phyloP scores from a whole-genome alignment of 2,888 invertebrate species.

The Epirrhoe alternata region DNA sequence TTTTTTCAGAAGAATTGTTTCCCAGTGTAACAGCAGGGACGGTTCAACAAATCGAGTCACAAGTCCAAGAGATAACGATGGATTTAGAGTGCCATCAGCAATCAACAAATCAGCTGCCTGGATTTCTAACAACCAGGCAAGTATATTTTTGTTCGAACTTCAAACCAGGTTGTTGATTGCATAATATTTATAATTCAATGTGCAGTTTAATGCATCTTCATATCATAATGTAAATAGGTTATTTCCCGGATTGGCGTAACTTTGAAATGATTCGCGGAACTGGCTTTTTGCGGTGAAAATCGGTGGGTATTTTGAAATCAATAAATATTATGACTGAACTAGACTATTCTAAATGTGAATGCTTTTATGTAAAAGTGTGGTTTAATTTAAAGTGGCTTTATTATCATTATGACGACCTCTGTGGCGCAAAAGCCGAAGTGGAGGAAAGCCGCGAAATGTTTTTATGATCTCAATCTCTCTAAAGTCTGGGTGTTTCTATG shows the following conservation, averaged over 20 bases:
- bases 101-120: constrained; percentile 64
- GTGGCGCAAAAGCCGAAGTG: too few species aligned
- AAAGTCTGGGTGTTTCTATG: too few species aligned
- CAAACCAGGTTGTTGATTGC: too few species aligned
- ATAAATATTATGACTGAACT: too few species aligned
- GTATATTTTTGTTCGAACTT: background rate
- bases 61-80: constrained; percentile 77
- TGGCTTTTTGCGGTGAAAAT: background rate
- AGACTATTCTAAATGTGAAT: too few species aligned
- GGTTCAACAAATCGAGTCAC: constrained; percentile 69
- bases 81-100: constrained; percentile 72
- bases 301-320: background rate
- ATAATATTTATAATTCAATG: too few species aligned
- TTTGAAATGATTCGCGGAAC: background rate
- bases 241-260: background rate
- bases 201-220: background rate
- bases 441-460: too few species aligned
- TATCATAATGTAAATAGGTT: background rate
- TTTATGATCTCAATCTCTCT: too few species aligned
- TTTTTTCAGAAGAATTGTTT: constrained; percentile 73
- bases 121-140: constrained; percentile 70
- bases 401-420: too few species aligned
- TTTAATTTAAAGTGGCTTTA: too few species aligned
- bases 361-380: too few species aligned
- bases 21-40: constrained; percentile 80